phyloP scores from a whole-genome alignment of 2,113 vertebrate genomes.

The Cyanoramphus novaezelandiae region DNA sequence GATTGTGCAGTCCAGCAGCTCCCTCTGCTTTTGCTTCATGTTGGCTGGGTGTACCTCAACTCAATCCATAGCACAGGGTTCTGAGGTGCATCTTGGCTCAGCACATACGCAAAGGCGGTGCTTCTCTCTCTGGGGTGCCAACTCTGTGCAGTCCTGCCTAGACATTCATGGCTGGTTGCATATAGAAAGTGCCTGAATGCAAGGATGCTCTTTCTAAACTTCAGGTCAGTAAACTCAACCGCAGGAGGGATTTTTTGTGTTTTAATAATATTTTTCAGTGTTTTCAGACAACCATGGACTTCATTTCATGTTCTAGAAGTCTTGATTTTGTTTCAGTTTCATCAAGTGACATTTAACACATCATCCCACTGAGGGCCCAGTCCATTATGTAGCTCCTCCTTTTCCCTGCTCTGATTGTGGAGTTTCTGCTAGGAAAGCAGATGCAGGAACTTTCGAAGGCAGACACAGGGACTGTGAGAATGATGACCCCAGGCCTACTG shows the following conservation, averaged over 20 bases:
- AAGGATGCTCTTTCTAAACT: neutral
- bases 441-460: too few species aligned
- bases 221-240: neutral
- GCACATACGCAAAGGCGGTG: rapidly evolving
- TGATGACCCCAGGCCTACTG: too few species aligned
- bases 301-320: neutral
- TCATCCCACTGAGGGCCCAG: neutral
- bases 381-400: neutral
- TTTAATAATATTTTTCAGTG: neutral
- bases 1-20: rapidly evolving
- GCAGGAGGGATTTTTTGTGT: neutral
- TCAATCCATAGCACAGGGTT: rapidly evolving
- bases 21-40: neutral
- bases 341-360: neutral
- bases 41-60: neutral
- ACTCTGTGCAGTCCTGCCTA: neutral
- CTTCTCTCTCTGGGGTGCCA: neutral
- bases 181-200: neutral
- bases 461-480: too few species aligned
- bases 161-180: rapidly evolving
- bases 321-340: neutral
- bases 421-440: neutral
- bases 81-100: neutral
- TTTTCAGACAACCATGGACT: neutral
- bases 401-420: neutral